A percentile compares a stretch with the other conserved stretches of the same genome.
phyloP scores from a whole-genome alignment of 2,888 invertebrate genomes.

The Eupelmus urozonus region DNA sequence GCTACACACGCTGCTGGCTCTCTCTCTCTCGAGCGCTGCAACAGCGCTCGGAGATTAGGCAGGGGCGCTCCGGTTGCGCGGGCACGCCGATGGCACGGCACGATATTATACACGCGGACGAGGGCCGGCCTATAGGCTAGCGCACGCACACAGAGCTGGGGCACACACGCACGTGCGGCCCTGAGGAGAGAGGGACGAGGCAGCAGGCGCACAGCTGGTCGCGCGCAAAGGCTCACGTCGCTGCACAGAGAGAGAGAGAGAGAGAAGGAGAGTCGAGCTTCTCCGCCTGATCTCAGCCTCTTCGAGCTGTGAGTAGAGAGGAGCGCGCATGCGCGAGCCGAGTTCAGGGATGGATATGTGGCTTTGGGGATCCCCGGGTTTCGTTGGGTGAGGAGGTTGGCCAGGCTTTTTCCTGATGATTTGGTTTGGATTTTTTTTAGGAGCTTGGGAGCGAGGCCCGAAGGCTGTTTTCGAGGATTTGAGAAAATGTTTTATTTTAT shows the following conservation, averaged over 20 bases:
- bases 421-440: no score
- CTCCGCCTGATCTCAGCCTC: no score
- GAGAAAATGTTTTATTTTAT: no score
- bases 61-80: constrained; percentile 9
- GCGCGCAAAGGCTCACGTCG: neutral
- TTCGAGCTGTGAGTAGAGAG: no score
- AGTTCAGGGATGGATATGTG: neutral
- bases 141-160: constrained; percentile 58
- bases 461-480: no score
- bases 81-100: constrained; percentile 17
- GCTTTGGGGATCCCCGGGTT: neutral
- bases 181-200: no score
- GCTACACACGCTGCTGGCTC: constrained; percentile 1
- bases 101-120: constrained; percentile 58
- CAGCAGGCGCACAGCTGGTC: no score
- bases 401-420: no score
- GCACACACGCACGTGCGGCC: constrained; percentile 6
- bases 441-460: no score
- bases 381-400: no score
- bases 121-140: constrained; percentile 67
- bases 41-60: neutral
- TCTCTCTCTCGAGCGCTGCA: neutral
- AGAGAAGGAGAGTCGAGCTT: no score
- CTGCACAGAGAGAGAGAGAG: neutral
- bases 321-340: neutral